Percentiles rank a stretch among this genome's conserved stretches.
These are phyloP conservation scores for Anthoscopus minutus DNA, from an alignment of 2,113 vertebrate species.

Conservation along the genomic window DNA sequence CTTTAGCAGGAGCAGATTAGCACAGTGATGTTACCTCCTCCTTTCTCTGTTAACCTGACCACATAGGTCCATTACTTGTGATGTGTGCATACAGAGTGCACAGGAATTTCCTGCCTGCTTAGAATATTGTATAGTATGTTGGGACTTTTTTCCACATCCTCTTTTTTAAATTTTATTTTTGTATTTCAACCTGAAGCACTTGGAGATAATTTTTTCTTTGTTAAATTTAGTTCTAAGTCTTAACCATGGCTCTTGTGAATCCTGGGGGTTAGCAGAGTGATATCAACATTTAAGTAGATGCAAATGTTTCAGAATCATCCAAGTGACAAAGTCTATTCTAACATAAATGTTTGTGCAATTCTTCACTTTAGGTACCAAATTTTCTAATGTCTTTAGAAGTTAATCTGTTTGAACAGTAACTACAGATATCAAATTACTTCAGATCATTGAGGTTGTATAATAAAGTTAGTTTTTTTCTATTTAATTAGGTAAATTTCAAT, in stretches of 20 bases:
- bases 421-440: not conserved
- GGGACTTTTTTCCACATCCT: fast-evolving
- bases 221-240: not conserved
- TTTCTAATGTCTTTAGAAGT: not conserved
- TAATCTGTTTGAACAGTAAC: not conserved
- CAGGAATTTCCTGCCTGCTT: not conserved
- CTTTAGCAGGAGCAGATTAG: not conserved
- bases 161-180: not conserved
- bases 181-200: not conserved
- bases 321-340: not conserved
- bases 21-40: not conserved
- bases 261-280: not conserved
- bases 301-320: not conserved
- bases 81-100: not conserved
- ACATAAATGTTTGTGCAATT: not conserved
- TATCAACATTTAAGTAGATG: not conserved
- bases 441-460: not conserved
- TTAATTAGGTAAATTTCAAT: not conserved
- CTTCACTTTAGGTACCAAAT: not conserved
- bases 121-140: not conserved
- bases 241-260: not conserved
- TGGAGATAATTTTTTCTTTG: not conserved
- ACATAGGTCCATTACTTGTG: not conserved
- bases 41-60: not conserved
- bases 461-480: not conserved